phyloP scores from a whole-genome alignment of 2,888 invertebrate species.

The Candidula unifasciata region DNA sequence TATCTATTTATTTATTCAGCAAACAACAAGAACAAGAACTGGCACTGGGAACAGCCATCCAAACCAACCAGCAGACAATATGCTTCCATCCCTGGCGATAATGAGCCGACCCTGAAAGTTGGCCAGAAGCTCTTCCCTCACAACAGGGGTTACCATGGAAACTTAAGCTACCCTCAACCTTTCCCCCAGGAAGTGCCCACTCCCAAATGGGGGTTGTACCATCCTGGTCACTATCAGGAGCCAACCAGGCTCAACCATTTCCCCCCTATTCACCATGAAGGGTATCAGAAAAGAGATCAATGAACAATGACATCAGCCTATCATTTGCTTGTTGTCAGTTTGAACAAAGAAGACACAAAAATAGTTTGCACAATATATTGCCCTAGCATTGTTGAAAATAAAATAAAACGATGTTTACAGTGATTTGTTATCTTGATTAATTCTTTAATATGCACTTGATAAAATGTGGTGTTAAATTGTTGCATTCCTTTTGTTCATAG shows the following conservation, averaged over 20 bases:
- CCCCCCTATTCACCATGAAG: conserved; percentile 80
- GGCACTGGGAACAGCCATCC: conserved; percentile 72
- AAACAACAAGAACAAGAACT: conserved; percentile 72
- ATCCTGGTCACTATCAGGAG: conserved; percentile 74
- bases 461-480: too few relatives aligned
- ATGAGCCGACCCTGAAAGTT: conserved; percentile 71
- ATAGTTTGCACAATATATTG: too few relatives aligned
- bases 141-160: conserved; percentile 68
- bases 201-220: conserved; percentile 75
- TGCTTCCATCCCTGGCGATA: conserved; percentile 69
- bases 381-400: too few relatives aligned
- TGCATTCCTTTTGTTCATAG: too few relatives aligned
- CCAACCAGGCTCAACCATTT: conserved; percentile 72
- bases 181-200: conserved; percentile 71
- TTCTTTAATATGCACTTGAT: too few relatives aligned
- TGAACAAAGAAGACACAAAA: too few relatives aligned
- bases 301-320: too few relatives aligned
- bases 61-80: conserved; percentile 69
- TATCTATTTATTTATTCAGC: conserved; percentile 58
- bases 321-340: too few relatives aligned
- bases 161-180: conserved; percentile 63
- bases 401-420: too few relatives aligned
- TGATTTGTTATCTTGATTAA: too few relatives aligned
- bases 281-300: conserved; percentile 57
- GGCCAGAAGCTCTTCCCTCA: conserved; percentile 67